Evolutionary conservation across 1,140 invertebrate genomes (phyloP).

Genomic region (Lepidostoma basale): DNA sequence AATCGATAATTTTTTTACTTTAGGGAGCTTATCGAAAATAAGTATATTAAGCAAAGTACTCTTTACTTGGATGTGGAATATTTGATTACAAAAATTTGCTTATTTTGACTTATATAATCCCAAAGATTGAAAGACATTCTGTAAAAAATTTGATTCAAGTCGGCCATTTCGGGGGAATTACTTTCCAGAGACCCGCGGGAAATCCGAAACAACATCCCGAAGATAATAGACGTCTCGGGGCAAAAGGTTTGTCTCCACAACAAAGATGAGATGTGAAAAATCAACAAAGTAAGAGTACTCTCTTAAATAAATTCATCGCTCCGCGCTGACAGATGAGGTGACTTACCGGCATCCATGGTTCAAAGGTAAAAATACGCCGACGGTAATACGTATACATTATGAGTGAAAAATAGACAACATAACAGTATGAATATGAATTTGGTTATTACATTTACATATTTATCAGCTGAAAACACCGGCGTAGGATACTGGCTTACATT

Average conservation of each 20-base stretch:
- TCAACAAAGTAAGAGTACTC: neutral
- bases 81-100: no score
- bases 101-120: no score
- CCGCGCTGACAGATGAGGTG: slow-evolving; percentile 2
- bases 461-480: slow-evolving; percentile 3
- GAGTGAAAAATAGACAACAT: slow-evolving; percentile 22
- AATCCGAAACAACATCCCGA: neutral
- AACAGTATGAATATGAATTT: slow-evolving; percentile 23
- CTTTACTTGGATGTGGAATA: no score
- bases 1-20: no score
- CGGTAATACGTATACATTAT: slow-evolving; percentile 6
- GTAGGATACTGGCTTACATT: no score
- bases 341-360: neutral
- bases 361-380: neutral
- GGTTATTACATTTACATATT: slow-evolving; percentile 23
- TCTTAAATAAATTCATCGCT: neutral
- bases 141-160: no score
- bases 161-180: no score
- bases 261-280: slow-evolving; percentile 11
- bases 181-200: neutral
- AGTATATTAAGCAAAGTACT: no score
- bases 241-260: neutral
- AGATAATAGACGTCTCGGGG: neutral
- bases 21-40: no score
- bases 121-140: no score